Percentiles rank a stretch among this genome's conserved stretches.
These are phyloP conservation scores for Blastobasis lacticolella DNA, from an alignment of 2,888 invertebrate species.

Conservation along the genomic window DNA sequence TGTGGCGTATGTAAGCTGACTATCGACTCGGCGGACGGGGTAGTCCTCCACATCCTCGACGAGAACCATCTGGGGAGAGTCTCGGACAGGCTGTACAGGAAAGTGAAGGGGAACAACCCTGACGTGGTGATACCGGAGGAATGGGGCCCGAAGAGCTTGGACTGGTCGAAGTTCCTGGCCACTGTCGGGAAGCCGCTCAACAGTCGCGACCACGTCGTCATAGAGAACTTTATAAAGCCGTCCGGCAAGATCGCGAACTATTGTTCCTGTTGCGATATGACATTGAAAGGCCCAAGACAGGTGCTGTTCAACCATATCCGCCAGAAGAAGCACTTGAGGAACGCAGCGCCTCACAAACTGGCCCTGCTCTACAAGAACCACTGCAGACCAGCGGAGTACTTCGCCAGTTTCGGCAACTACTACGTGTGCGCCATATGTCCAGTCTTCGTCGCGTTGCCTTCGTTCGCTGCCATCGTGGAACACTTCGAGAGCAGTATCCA, in stretches of 20 bases:
- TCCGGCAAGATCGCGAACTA: conserved; percentile 60
- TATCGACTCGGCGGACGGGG: conserved; percentile 41
- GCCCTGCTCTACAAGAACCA: conserved; percentile 52
- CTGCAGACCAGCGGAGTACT: conserved; percentile 59
- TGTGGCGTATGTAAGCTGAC: conserved; percentile 46
- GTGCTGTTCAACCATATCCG: conserved; percentile 65
- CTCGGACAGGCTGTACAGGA: conserved; percentile 53
- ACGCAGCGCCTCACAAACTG: conserved; percentile 59
- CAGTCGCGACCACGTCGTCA: conserved; percentile 54
- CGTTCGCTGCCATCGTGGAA: conserved; percentile 56
- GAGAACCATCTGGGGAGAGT: conserved; percentile 56
- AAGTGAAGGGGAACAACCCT: conserved; percentile 41
- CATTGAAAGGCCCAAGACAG: conserved; percentile 59
- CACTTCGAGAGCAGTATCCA: conserved; percentile 56
- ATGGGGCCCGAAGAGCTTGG: conserved; percentile 63
- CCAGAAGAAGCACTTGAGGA: conserved; percentile 63
- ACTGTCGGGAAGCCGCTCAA: conserved; percentile 58
- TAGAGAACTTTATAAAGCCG: conserved; percentile 63
- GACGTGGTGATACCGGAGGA: conserved; percentile 57
- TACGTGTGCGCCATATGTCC: conserved; percentile 60
- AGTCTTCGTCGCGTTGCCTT: conserved; percentile 46
- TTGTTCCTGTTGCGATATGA: conserved; percentile 63
- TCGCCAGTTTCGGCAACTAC: conserved; percentile 62
- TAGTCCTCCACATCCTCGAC: conserved; percentile 53
- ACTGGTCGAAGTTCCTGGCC: conserved; percentile 63